Percentiles rank a stretch among this genome's conserved stretches.
These are phyloP conservation scores for Chiroxiphia lanceolata DNA, from an alignment of 2,797 vertebrate species.

Conservation along the genomic window DNA sequence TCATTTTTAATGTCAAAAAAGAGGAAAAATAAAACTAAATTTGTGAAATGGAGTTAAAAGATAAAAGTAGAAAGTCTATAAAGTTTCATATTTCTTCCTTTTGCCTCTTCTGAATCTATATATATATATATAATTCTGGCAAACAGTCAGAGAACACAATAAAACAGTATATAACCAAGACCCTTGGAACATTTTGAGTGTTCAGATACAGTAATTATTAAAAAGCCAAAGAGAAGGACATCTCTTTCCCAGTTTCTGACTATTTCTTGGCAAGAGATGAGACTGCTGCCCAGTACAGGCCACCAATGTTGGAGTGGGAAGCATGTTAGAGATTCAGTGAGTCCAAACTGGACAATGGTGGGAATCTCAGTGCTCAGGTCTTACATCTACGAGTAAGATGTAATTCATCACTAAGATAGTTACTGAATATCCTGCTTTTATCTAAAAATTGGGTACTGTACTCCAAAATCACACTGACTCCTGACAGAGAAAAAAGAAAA, in stretches of 20 bases:
- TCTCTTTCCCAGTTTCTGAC: accelerated
- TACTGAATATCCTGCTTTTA: neutral
- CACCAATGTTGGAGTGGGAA: neutral
- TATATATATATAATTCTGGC: neutral
- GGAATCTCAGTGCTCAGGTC: neutral
- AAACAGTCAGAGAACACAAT: neutral
- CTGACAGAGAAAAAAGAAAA: neutral
- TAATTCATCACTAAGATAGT: neutral
- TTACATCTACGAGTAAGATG: neutral
- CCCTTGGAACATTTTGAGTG: neutral
- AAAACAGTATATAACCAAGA: neutral
- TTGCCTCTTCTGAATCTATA: neutral
- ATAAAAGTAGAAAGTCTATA: neutral
- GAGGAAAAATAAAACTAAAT: neutral
- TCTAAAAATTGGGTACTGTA: neutral
- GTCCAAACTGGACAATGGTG: accelerated
- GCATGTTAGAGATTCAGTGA: accelerated
- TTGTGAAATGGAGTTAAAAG: neutral
- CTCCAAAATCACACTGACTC: neutral
- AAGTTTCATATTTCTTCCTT: neutral
- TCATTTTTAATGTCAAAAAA: neutral
- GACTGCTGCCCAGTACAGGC: accelerated
- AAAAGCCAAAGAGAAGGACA: neutral
- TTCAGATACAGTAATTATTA: neutral
- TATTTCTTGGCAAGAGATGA: neutral